These are phyloP conservation scores for Rhinogobio ventralis DNA, from an alignment of 2,797 vertebrate species.

Conservation along the genomic window DNA sequence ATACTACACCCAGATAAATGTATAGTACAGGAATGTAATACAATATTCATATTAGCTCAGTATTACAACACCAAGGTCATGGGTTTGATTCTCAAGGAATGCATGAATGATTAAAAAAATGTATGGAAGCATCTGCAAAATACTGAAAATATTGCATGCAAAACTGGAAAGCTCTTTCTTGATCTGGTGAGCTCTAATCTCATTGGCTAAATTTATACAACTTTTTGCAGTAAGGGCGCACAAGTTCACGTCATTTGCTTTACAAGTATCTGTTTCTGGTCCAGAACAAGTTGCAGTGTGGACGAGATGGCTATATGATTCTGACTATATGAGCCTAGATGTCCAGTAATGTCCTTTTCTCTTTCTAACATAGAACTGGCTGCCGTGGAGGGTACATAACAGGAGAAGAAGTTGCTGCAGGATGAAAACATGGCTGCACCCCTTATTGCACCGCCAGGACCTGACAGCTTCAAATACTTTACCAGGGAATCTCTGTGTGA, in stretches of 20 bases:
- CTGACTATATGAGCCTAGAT: not conserved
- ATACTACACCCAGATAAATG: not conserved
- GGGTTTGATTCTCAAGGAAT: not conserved
- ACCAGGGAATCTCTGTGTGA: constrained; percentile 92
- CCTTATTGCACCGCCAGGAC: constrained; percentile 98
- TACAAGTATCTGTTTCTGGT: not conserved
- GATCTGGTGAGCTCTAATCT: not conserved
- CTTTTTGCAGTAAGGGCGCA: not conserved
- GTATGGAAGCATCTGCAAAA: not conserved
- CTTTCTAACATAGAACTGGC: constrained; percentile 78
- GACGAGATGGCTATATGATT: not conserved
- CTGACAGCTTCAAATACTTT: constrained; percentile 95
- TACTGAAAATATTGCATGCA: not conserved
- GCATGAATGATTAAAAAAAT: not conserved
- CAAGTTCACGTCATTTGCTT: not conserved
- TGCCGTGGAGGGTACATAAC: constrained; percentile 85
- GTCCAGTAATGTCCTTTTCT: constrained; percentile 15
- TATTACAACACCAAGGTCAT: not conserved
- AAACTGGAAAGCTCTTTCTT: not conserved
- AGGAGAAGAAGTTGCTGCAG: constrained; percentile 92
- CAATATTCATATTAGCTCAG: not conserved
- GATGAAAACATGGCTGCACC: constrained; percentile 99
- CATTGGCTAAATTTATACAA: not conserved
- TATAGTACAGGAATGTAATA: not conserved
- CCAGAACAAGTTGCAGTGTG: not conserved